phyloP scores from a whole-genome alignment of 53 echinoderm and acorn worm species.

The Holothuria scabra region DNA sequence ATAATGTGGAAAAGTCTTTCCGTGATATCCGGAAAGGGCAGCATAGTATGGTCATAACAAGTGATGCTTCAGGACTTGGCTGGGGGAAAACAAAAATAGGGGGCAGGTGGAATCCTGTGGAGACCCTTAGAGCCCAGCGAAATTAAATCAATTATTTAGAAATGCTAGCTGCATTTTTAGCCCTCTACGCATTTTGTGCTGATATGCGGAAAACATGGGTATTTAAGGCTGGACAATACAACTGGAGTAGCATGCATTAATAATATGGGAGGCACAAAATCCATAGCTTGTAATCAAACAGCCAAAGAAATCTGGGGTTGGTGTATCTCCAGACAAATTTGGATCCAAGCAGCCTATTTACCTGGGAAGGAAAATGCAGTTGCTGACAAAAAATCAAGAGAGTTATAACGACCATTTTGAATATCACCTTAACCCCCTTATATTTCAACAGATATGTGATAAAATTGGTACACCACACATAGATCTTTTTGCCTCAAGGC shows the following conservation, averaged over 20 bases:
- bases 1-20: constrained; percentile 38
- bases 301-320: constrained; percentile 54
- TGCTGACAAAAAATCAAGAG: constrained; percentile 55
- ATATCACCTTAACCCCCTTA: constrained; percentile 41
- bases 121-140: constrained; percentile 3
- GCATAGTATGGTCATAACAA: constrained; percentile 26
- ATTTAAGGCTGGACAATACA: constrained; percentile 50
- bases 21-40: constrained; percentile 23
- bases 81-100: constrained; percentile 61
- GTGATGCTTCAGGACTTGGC: constrained; percentile 64
- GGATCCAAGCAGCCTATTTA: constrained; percentile 42
- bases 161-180: constrained; percentile 51
- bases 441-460: constrained; percentile 35
- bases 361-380: constrained; percentile 44
- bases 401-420: constrained; percentile 59
- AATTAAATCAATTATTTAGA: constrained; percentile 67
- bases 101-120: constrained; percentile 60
- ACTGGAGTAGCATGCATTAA: constrained; percentile 52
- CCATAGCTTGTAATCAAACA: constrained; percentile 24
- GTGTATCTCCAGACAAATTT: constrained; percentile 53
- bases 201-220: constrained; percentile 31
- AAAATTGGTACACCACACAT: constrained; percentile 38
- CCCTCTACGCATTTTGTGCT: constrained; percentile 48
- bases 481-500: constrained; percentile 51
- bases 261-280: constrained; percentile 57